Conservation (phyloP, 2,888 invertebrate species). For the Proisotoma minuta region DNA sequence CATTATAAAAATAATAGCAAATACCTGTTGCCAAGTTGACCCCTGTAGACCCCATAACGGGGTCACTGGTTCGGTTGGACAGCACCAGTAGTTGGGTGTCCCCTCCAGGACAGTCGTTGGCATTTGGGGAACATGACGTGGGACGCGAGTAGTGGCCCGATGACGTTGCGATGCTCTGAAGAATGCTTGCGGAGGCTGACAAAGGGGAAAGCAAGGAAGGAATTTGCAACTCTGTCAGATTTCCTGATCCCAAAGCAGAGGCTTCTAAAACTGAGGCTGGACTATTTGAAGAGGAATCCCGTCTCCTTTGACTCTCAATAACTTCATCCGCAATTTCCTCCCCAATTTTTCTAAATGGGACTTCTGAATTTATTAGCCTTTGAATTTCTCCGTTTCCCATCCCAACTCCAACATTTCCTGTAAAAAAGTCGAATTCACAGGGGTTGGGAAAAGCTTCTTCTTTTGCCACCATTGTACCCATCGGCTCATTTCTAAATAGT, state of each 20-base stretch:
- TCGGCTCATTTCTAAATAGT: no score
- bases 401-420: slow-evolving; percentile 2
- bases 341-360: slow-evolving; percentile 80
- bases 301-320: slow-evolving; percentile 47
- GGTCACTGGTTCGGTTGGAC: not conserved
- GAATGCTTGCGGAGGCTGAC: slow-evolving; percentile 4
- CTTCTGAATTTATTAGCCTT: slow-evolving; percentile 66
- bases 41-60: slow-evolving; percentile 4
- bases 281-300: slow-evolving; percentile 55
- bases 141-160: slow-evolving; percentile 4
- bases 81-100: not conserved
- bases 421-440: not conserved
- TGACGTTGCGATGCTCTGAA: not conserved
- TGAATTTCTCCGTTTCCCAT: slow-evolving; percentile 58
- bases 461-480: no score
- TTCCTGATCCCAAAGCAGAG: no score
- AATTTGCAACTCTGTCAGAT: not conserved
- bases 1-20: no score
- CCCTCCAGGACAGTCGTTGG: not conserved
- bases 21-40: no score
- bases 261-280: slow-evolving; percentile 51
- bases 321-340: slow-evolving; percentile 77
- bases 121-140: not conserved
- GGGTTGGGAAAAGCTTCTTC: no score
- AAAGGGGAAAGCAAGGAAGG: not conserved